Evolutionary conservation across 2,113 vertebrate species (phyloP), one percentile per base, ranked within the genome.

Genomic region (Nansenia antarctica): DNA sequence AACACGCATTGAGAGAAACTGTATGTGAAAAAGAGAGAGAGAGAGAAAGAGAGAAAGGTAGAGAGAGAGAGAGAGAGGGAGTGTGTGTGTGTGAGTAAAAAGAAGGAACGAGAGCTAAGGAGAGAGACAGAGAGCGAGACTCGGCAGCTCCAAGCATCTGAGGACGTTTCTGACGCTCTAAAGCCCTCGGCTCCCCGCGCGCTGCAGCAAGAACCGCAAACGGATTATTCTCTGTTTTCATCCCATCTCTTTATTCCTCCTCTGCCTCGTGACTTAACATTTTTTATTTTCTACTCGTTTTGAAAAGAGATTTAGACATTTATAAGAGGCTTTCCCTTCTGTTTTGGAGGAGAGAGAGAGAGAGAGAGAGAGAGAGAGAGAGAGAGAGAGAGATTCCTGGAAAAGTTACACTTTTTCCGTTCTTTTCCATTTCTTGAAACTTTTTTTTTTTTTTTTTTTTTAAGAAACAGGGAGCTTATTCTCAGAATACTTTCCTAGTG

Each of bases 381-480:
- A 35, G 3, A 2, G 24, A 22, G 9, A 14, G n/a, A n/a, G n/a
- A n/a, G n/a, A n/a, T n/a, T n/a, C n/a, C 24, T 20, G 27, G 3
- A 55, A n/a, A n/a, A n/a, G n/a, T n/a, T n/a, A n/a, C n/a, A n/a
- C n/a, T n/a, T n/a, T n/a, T n/a, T n/a, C n/a, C n/a, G n/a, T n/a
- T n/a, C n/a, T n/a, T n/a, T n/a, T n/a, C n/a, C n/a, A n/a, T n/a
- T n/a, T n/a, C n/a, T 55, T 55, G 1, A 30, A 2, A 27, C 26
- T 30, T 61, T 61, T 66, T n/a, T 11, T 55, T 74, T 31, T 60
- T 67, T 52, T 22, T 52, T 79, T 85, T 69, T n/a, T n/a, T n/a
- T 35, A 45, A 53, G 78, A 79, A 86, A 58, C 69, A 82, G 72
- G n/a, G 8, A 55, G 54, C 37, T 76, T 68, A 42, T 68, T 61